Conservation (phyloP, 2,888 invertebrate genomes). For the Heliconius erato region DNA sequence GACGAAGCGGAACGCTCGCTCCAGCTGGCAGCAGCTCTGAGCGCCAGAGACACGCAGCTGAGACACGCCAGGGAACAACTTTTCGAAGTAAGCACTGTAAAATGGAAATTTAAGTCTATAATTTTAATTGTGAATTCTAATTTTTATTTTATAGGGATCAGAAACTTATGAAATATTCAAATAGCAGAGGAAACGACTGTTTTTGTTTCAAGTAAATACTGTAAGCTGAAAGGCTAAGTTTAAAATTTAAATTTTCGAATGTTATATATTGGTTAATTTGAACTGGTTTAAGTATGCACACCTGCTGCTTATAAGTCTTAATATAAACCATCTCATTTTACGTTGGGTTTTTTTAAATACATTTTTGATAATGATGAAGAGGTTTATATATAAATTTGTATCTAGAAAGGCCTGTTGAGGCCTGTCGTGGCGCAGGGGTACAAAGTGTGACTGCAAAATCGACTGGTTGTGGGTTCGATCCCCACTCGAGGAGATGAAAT, state of each 20-base stretch:
- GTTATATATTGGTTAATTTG: background rate
- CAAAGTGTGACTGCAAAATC: too few species aligned
- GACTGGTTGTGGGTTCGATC: too few species aligned
- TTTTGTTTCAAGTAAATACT: background rate
- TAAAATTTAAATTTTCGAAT: background rate
- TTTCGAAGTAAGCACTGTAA: slow-evolving; percentile 87
- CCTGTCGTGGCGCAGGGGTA: too few species aligned
- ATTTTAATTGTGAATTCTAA: background rate
- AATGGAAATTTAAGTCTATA: background rate
- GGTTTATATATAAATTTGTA: too few species aligned
- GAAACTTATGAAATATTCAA: background rate
- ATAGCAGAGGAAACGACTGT: background rate
- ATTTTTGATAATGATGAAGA: too few species aligned
- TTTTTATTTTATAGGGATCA: background rate
- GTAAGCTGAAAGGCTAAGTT: background rate
- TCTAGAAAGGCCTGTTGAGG: too few species aligned
- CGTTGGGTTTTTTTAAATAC: background rate
- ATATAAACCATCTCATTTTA: background rate
- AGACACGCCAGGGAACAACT: slow-evolving; percentile 94
- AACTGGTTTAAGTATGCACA: background rate
- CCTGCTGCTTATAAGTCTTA: background rate
- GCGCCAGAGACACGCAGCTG: slow-evolving; percentile 93
- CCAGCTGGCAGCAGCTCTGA: slow-evolving; percentile 94
- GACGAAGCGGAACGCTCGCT: slow-evolving; percentile 96
- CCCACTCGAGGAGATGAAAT: too few species aligned